These are phyloP conservation scores for Sphinx pinastri DNA, from an alignment of 2,888 invertebrate species.

Conservation along the genomic window DNA sequence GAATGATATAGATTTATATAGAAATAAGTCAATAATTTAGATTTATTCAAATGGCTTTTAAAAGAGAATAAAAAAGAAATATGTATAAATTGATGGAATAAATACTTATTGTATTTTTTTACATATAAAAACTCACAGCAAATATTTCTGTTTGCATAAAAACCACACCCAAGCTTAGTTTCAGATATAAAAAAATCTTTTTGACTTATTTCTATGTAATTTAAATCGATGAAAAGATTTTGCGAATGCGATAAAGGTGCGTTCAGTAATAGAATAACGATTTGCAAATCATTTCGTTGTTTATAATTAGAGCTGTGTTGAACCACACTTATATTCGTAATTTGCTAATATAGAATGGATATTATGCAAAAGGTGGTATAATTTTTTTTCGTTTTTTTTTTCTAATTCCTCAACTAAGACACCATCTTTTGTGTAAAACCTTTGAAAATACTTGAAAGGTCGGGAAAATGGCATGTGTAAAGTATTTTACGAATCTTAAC, in stretches of 20 bases:
- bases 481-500: conserved; percentile 4
- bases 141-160: too few relatives aligned
- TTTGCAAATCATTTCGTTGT: too few relatives aligned
- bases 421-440: background rate
- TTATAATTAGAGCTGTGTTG: too few relatives aligned
- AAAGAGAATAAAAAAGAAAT: too few relatives aligned
- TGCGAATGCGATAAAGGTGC: background rate
- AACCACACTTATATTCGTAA: background rate
- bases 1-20: too few relatives aligned
- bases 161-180: too few relatives aligned
- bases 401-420: background rate
- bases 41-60: too few relatives aligned
- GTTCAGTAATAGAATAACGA: too few relatives aligned
- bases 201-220: conserved; percentile 13
- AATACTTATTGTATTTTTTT: too few relatives aligned
- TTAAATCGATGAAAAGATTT: background rate
- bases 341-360: background rate
- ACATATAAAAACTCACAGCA: too few relatives aligned
- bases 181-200: background rate
- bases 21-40: too few relatives aligned
- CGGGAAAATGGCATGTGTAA: background rate
- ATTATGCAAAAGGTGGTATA: background rate
- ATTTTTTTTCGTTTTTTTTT: background rate
- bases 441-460: background rate
- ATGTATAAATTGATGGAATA: too few relatives aligned